Base-by-base conservation (phyloP, 30 jellyfish, hydroid and myxozoan species). In the Mastigias papua region DNA sequence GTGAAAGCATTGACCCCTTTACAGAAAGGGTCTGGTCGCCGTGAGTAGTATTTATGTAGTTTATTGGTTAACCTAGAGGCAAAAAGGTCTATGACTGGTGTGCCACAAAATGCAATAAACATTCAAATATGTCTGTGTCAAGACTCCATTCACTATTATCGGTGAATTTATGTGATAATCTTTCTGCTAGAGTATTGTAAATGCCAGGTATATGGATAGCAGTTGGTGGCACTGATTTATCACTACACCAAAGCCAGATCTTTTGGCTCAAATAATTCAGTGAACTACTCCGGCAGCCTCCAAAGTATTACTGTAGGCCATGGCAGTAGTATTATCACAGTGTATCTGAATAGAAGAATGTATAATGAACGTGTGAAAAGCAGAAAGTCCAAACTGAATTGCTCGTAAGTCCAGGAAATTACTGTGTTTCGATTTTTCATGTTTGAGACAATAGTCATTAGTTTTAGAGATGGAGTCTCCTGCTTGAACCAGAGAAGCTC, bases 21-120 rank as follows among this genome's bases (percentile, higher is more conserved):
- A 33, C 73, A 28, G 32, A 15, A 22, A 2, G 80, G 93, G 83
- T 81, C 91, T 33, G 86, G 69, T 21, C 60, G 73, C 93, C 93
- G 32, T 0, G 80, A 66, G 37, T 48, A 48, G 34, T 69, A 42
- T 11, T 25, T 30, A 22, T 80, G 70, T 19, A 84, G 79, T 60
- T 84, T 75, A 63, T 34, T 64, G 42, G 57, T 48, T 31, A 68
- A 30, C 48, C 86, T 84, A 31, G 87, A 51, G 63, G 78, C 76
- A 77, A 77, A 77, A 21, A 77, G 23, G 66, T 54, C 88, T 16
- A 27, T 61, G 1, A 17, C 30, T 3, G 70, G 70, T 19, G 20
- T 23, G 46, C 48, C 85, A 73, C 23, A 73, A 9, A 0, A 15
- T 6, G 0, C 29, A 21, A 70, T 0, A 73, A 0, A n/a, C 13